Evolutionary conservation across 2,888 invertebrate species (phyloP).

Genomic region (Muscina levida): DNA sequence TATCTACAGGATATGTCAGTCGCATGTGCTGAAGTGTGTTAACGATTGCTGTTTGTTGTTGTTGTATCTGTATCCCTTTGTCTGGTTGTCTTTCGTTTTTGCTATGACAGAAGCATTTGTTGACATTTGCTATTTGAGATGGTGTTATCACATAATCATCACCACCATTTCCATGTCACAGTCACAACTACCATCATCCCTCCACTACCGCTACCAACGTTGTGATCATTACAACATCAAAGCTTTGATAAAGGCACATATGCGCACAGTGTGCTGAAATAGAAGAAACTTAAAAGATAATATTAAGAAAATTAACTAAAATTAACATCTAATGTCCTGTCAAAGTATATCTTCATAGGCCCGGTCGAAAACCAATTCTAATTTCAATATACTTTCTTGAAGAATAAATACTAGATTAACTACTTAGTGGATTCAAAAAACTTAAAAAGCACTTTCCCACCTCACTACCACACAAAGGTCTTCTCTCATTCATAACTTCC

Average conservation of each 20-base stretch:
- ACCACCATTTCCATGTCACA: too few relatives aligned
- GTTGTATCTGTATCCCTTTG: neutral
- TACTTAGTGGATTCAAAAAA: too few relatives aligned
- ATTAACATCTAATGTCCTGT: too few relatives aligned
- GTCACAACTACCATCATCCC: too few relatives aligned
- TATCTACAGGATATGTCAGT: neutral
- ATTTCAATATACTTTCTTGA: too few relatives aligned
- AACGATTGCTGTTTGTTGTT: conserved; percentile 11
- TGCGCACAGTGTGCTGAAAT: neutral
- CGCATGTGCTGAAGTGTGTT: conserved; percentile 13
- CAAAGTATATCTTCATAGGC: too few relatives aligned
- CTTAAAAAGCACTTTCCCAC: too few relatives aligned
- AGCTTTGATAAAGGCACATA: conserved; percentile 18
- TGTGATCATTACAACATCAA: neutral
- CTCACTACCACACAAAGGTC: too few relatives aligned
- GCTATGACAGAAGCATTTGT: conserved; percentile 35
- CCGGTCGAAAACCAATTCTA: too few relatives aligned
- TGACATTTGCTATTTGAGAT: conserved; percentile 44
- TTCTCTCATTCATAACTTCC: too few relatives aligned
- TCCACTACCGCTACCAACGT: neutral
- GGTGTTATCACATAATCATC: conserved; percentile 44
- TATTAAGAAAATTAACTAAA: neutral
- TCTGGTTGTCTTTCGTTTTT: neutral
- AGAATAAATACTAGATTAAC: too few relatives aligned
- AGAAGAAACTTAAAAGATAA: too few relatives aligned